Conservation (phyloP, 2,888 invertebrate genomes). For the Drosophila subquinaria region DNA sequence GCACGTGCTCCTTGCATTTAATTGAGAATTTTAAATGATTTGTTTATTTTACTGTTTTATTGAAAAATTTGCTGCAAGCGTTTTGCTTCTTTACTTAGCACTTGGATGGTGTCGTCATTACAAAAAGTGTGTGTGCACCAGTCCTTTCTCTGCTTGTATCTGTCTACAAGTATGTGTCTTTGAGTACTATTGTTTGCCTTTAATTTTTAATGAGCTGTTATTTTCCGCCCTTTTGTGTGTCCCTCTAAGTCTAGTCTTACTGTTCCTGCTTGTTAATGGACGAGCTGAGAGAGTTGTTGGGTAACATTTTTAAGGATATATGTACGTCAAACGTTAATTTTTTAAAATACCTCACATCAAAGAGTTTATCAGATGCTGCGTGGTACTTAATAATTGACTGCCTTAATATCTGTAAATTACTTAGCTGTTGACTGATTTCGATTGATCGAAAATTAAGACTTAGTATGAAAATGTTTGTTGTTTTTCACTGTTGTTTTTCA, state of each 20-base stretch:
- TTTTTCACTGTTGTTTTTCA: too few relatives aligned
- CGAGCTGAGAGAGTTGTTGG: not conserved
- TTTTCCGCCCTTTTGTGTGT: constrained; percentile 56
- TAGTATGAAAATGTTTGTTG: too few relatives aligned
- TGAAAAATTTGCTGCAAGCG: constrained; percentile 71
- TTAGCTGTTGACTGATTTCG: not conserved
- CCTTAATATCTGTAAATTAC: not conserved
- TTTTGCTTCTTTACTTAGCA: constrained; percentile 68
- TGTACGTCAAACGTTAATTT: constrained; percentile 26
- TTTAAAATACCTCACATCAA: constrained; percentile 22
- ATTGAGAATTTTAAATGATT: constrained; percentile 83
- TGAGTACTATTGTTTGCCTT: constrained; percentile 48
- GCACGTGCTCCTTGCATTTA: constrained; percentile 65
- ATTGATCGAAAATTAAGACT: too few relatives aligned
- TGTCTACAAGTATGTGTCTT: constrained; percentile 16
- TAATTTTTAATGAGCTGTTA: constrained; percentile 77
- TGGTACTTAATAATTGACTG: not conserved
- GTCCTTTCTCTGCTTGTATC: not conserved
- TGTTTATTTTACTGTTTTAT: constrained; percentile 77
- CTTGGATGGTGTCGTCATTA: constrained; percentile 47
- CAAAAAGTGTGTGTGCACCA: constrained; percentile 27
- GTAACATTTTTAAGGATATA: constrained; percentile 30
- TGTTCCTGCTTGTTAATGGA: constrained; percentile 23
- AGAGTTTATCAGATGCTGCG: constrained; percentile 59
- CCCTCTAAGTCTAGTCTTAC: constrained; percentile 47